phyloP scores from a whole-genome alignment of 2,113 vertebrate genomes.

The Ptychochromis oligacanthus region DNA sequence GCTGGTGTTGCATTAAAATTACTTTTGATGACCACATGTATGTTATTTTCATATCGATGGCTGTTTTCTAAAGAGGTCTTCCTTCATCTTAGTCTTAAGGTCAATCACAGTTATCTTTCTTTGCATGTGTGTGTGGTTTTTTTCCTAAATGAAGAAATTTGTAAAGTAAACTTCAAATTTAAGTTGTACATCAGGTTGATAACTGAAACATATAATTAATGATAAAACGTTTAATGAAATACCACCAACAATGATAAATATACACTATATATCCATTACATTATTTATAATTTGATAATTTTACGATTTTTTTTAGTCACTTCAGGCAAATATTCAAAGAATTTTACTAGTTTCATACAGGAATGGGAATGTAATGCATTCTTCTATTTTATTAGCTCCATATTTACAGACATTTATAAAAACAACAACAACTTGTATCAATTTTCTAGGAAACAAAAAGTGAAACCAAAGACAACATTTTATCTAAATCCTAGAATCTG shows the following conservation, averaged over 20 bases:
- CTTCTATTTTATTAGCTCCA: not conserved
- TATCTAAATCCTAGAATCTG: not conserved
- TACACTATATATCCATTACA: rapidly evolving
- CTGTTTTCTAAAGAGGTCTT: not conserved
- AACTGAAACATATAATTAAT: not conserved
- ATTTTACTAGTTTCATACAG: not conserved
- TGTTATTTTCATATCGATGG: not conserved
- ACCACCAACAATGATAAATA: not conserved
- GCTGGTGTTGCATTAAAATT: rapidly evolving
- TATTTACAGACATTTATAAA: rapidly evolving
- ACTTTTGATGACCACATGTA: not conserved
- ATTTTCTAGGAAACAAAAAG: not conserved
- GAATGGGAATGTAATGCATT: not conserved
- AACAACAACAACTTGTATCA: not conserved
- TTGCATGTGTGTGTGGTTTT: not conserved
- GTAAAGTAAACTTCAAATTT: rapidly evolving
- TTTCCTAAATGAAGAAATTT: not conserved
- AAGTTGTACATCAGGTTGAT: not conserved
- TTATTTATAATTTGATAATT: rapidly evolving
- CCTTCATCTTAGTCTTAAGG: not conserved
- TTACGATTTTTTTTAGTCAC: not conserved
- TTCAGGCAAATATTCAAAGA: not conserved
- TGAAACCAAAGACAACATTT: not conserved
- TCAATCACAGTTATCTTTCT: not conserved
- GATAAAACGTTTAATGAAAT: not conserved